Evolutionary conservation across 2,797 vertebrate genomes (phyloP), one percentile per base, ranked within the genome.

Genomic region (Echiichthys vipera): DNA sequence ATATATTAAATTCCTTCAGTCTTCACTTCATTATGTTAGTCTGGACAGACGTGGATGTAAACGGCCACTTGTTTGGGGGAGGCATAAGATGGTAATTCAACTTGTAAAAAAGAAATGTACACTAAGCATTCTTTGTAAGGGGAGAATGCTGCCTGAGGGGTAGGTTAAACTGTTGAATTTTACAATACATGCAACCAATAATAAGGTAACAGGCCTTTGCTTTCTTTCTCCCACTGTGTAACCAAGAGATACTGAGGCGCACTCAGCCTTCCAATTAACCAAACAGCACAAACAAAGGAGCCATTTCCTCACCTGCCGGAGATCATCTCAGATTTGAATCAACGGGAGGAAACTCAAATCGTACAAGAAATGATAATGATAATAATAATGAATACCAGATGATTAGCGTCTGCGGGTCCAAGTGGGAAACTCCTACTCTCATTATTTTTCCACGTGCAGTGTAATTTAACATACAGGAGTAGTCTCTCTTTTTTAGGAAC

Each of bases 401-500:
- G n/a, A 86, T 85, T 78, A 83, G 55, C 55, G 42, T 17, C 57
- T 39, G 67, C 7, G 9, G 46, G 37, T 47, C 12, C 5, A 53
- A 66, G 47, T 9, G 63, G 66, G 51, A 63, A 71, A 75, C 50
- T 75, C 40, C 12, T 56, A 15, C 54, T 6, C 65, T 67, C 20
- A 59, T 80, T 72, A 74, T 67, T 55, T 69, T 78, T 62, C 72
- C 56, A 18, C 64, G 65, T 18, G 15, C 29, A 12, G 24, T 50
- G 18, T 56, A 79, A 70, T 82, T 74, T 88, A 47, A 49, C 75
- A 78, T 86, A 74, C 61, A 59, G 15, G 30, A 32, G 63, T 27
- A 2, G 51, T 53, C 43, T 56, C 25, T 42, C 51, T 20, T 83
- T 72, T 78, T 76, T 62, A 71, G 42, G 56, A 22, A 53, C 13